phyloP scores from a whole-genome alignment of 2,888 invertebrate genomes.

The Xiphydria camelus region DNA sequence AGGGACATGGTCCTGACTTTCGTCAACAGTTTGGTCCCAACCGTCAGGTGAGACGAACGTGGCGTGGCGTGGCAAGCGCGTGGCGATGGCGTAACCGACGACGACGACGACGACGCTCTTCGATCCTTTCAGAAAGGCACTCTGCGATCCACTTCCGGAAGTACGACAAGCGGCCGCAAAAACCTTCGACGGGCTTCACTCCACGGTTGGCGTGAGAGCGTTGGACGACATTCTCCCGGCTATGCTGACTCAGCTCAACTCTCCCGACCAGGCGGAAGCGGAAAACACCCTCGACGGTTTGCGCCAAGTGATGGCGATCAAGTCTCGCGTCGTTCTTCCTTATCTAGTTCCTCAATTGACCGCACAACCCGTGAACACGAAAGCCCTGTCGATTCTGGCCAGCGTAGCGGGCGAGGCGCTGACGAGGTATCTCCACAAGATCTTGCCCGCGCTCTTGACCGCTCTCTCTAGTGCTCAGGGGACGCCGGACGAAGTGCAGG shows the following conservation, averaged over 20 bases:
- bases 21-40: conserved; percentile 86
- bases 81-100: neutral
- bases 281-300: conserved; percentile 95
- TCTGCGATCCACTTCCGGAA: conserved; percentile 91
- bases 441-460: conserved; percentile 85
- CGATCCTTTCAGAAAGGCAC: conserved; percentile 70
- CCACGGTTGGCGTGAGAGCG: conserved; percentile 89
- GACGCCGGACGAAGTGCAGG: conserved; percentile 68
- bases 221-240: conserved; percentile 95
- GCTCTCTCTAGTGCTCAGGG: conserved; percentile 75
- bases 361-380: conserved; percentile 85
- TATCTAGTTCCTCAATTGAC: conserved; percentile 95
- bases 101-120: too few relatives aligned
- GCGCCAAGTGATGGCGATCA: conserved; percentile 95
- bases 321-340: conserved; percentile 92
- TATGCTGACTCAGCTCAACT: conserved; percentile 80
- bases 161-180: conserved; percentile 94
- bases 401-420: conserved; percentile 94
- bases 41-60: conserved; percentile 73
- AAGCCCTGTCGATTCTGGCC: conserved; percentile 90
- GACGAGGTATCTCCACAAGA: conserved; percentile 86
- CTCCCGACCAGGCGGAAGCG: conserved; percentile 77
- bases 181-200: conserved; percentile 95
- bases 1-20: conserved; percentile 91
- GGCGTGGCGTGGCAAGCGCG: too few relatives aligned